These are phyloP conservation scores for Madoqua kirkii DNA, from an alignment of 2,113 vertebrate species.

Conservation along the genomic window DNA sequence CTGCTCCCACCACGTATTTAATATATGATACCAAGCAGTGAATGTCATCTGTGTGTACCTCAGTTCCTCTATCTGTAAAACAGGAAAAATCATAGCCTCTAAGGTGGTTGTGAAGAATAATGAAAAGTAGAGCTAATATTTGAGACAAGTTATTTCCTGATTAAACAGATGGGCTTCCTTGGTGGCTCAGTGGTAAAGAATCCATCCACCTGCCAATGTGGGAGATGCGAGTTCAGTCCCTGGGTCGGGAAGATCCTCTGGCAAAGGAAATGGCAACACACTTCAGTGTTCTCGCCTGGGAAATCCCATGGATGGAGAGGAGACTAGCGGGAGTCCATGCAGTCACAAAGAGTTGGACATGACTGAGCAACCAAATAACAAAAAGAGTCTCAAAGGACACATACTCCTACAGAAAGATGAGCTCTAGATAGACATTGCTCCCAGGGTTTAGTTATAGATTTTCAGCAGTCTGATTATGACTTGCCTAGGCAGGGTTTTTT, in stretches of 20 bases:
- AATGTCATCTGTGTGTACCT: neutral
- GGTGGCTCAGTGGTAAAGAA: neutral
- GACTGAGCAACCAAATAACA: neutral
- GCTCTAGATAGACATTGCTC: neutral
- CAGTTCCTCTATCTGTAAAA: neutral
- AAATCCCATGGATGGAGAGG: neutral
- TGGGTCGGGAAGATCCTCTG: neutral
- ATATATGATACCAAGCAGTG: neutral
- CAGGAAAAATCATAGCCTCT: neutral
- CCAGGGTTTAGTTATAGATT: neutral
- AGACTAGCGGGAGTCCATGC: neutral
- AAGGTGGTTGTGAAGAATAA: neutral
- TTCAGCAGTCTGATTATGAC: neutral
- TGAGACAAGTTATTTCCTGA: neutral
- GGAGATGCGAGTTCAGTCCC: neutral
- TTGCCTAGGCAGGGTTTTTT: neutral
- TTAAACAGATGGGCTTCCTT: neutral
- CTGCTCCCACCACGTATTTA: too few species aligned
- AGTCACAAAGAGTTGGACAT: rapidly evolving
- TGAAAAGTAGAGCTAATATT: neutral
- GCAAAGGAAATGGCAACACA: neutral
- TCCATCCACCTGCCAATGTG: neutral
- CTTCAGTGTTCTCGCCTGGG: neutral
- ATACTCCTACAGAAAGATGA: neutral
- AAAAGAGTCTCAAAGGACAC: neutral